Evolutionary conservation across 1,140 invertebrate genomes (phyloP).

Genomic region (Camponotus pennsylvanicus): DNA sequence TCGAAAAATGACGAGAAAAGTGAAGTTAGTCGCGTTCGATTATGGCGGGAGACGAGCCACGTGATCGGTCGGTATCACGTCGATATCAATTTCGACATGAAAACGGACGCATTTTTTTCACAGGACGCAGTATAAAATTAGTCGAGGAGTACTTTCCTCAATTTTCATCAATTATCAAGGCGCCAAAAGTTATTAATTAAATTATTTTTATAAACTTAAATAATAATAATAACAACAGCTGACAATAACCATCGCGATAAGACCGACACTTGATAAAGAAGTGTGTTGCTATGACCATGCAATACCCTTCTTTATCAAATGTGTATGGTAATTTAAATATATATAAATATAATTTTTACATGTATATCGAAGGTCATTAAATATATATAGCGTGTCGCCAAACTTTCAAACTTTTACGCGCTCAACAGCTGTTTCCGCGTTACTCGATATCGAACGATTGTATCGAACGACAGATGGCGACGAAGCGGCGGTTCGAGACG

Average conservation of each 20-base stretch:
- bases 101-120: neutral
- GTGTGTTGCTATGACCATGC: too few species aligned
- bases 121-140: neutral
- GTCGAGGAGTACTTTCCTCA: neutral
- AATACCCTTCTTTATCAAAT: too few species aligned
- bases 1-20: neutral
- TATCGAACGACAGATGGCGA: neutral
- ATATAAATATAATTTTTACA: neutral
- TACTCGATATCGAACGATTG: neutral
- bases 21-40: neutral
- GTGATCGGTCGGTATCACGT: neutral
- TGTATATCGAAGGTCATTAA: too few species aligned
- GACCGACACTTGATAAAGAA: too few species aligned
- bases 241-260: too few species aligned
- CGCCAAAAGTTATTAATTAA: neutral
- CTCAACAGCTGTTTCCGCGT: too few species aligned
- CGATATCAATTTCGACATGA: neutral
- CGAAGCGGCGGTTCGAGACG: neutral
- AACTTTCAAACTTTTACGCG: neutral
- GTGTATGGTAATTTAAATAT: too few species aligned
- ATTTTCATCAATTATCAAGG: neutral
- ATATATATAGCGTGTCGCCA: too few species aligned
- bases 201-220: neutral
- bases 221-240: neutral
- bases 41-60: neutral